Percentiles rank a stretch among this genome's conserved stretches.
These are phyloP conservation scores for Emydocephalus ijimae DNA, from an alignment of 2,113 vertebrate species.

Conservation along the genomic window DNA sequence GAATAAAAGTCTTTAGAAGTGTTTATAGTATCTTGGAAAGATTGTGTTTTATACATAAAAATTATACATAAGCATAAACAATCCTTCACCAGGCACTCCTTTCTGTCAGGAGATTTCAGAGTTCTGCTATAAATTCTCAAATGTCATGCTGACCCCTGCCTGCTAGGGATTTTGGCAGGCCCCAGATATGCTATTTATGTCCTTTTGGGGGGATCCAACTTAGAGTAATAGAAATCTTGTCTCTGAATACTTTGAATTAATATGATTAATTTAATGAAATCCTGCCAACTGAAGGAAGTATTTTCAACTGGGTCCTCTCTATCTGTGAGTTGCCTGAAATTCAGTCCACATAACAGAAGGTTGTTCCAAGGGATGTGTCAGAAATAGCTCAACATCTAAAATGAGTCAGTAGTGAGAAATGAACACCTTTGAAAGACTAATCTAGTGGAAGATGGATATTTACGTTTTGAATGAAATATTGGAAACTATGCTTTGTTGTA, in stretches of 20 bases:
- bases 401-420: background rate
- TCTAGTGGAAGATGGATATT: conserved; percentile 10
- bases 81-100: background rate
- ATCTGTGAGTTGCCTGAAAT: background rate
- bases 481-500: conserved; percentile 16
- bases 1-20: background rate
- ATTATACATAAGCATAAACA: background rate
- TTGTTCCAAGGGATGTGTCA: background rate
- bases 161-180: background rate
- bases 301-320: background rate
- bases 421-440: background rate
- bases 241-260: background rate
- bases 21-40: background rate
- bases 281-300: background rate
- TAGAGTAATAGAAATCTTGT: background rate
- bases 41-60: background rate
- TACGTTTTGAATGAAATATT: background rate
- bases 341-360: background rate
- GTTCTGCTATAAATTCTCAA: background rate
- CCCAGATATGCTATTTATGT: background rate
- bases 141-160: background rate
- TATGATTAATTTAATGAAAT: background rate
- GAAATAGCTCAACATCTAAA: background rate
- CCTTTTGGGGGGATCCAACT: background rate
- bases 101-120: background rate